These are phyloP conservation scores for Drosophila prosaltans DNA, from an alignment of 1,140 invertebrate species.

Conservation along the genomic window DNA sequence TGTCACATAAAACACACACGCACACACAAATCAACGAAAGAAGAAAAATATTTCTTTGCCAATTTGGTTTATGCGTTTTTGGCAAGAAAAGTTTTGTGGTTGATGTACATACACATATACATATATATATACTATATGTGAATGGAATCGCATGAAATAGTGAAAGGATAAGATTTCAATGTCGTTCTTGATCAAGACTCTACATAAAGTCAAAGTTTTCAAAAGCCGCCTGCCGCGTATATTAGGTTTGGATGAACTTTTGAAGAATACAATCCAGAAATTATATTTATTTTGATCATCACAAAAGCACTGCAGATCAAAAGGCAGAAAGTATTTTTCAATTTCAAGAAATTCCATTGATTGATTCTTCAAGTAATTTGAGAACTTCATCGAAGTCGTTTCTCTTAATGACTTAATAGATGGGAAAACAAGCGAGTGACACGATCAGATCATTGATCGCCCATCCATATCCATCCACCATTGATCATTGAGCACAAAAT, in stretches of 20 bases:
- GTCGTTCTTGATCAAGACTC: too few species aligned
- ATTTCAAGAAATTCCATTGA: constrained; percentile 6
- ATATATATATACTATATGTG: not conserved
- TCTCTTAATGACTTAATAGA: constrained; percentile 7
- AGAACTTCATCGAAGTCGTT: constrained; percentile 2
- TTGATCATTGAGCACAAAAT: constrained; percentile 9
- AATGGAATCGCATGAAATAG: not conserved
- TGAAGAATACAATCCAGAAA: too few species aligned
- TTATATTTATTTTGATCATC: not conserved
- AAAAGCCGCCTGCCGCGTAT: too few species aligned
- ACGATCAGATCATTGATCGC: constrained; percentile 1
- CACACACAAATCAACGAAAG: too few species aligned
- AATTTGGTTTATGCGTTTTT: constrained; percentile 32
- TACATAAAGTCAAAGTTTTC: too few species aligned
- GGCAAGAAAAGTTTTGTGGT: not conserved
- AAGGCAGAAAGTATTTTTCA: not conserved
- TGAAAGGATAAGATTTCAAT: not conserved
- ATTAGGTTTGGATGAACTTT: too few species aligned
- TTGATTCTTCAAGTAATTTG: constrained; percentile 9
- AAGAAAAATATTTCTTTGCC: not conserved
- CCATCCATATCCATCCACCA: not conserved
- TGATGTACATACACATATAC: not conserved
- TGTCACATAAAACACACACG: constrained; percentile 26
- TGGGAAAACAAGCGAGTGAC: constrained; percentile 1
- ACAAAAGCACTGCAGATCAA: not conserved